These are phyloP conservation scores for Gerris lacustris DNA, from an alignment of 2,888 invertebrate species.

Conservation along the genomic window DNA sequence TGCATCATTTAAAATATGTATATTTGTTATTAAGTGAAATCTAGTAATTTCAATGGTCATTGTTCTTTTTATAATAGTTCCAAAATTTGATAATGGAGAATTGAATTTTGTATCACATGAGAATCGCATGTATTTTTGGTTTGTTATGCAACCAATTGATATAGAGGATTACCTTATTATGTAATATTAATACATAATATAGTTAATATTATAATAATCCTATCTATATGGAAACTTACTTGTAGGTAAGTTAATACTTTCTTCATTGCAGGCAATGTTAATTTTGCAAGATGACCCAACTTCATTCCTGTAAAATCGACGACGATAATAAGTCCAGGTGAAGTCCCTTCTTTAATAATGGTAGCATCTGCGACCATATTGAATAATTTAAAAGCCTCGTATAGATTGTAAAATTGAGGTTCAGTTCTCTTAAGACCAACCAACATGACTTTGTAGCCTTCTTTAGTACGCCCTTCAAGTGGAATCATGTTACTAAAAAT, in stretches of 20 bases:
- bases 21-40: too few species aligned
- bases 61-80: too few species aligned
- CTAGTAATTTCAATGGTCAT: too few species aligned
- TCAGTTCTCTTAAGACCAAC: constrained; percentile 16
- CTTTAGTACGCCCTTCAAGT: not conserved
- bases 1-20: too few species aligned
- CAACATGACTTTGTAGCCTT: constrained; percentile 19
- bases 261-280: constrained; percentile 21
- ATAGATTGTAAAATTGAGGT: constrained; percentile 20
- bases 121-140: too few species aligned
- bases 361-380: constrained; percentile 23
- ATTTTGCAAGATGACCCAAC: constrained; percentile 21
- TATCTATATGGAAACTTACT: constrained; percentile 19
- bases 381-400: constrained; percentile 22
- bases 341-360: constrained; percentile 20
- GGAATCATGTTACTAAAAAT: not conserved
- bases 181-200: too few species aligned
- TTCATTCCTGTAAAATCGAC: constrained; percentile 23
- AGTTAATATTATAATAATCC: too few species aligned
- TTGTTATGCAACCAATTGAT: too few species aligned
- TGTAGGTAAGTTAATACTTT: constrained; percentile 23
- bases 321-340: constrained; percentile 19
- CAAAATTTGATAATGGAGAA: too few species aligned
- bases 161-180: too few species aligned
- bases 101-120: too few species aligned